Evolutionary conservation across 2,797 vertebrate genomes (phyloP).

Genomic region (Parauchenoglanis punctatus): DNA sequence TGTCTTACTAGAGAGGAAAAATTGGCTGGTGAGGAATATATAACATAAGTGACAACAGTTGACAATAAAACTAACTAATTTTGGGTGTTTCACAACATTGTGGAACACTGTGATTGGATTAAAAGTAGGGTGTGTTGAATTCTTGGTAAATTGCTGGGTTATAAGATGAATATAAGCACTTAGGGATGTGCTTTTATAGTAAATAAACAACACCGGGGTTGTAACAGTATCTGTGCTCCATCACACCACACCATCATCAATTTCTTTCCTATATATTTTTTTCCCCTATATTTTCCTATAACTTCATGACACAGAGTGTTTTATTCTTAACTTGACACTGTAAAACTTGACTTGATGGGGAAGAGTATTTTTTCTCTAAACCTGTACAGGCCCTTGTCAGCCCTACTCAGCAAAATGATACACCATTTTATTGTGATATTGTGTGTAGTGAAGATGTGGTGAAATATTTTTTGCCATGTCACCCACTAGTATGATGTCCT

Average conservation of each 20-base stretch:
- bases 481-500: not conserved
- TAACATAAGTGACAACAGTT: not conserved
- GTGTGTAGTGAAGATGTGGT: not conserved
- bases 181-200: not conserved
- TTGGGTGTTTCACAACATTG: slow-evolving; percentile 2
- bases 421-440: not conserved
- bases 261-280: too few species aligned
- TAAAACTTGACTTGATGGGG: not conserved
- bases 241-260: not conserved
- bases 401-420: not conserved
- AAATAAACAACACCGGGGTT: not conserved
- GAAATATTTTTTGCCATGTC: too few species aligned
- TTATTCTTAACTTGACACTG: not conserved
- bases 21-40: not conserved
- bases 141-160: not conserved
- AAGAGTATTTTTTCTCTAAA: not conserved
- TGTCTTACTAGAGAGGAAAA: not conserved
- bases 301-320: not conserved
- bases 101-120: not conserved
- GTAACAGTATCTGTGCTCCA: not conserved
- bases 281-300: not conserved
- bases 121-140: not conserved
- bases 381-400: not conserved
- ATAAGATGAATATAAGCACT: not conserved
- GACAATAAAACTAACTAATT: not conserved